Evolutionary conservation across 2,888 invertebrate genomes (phyloP).

Genomic region (Pandemis heparana): DNA sequence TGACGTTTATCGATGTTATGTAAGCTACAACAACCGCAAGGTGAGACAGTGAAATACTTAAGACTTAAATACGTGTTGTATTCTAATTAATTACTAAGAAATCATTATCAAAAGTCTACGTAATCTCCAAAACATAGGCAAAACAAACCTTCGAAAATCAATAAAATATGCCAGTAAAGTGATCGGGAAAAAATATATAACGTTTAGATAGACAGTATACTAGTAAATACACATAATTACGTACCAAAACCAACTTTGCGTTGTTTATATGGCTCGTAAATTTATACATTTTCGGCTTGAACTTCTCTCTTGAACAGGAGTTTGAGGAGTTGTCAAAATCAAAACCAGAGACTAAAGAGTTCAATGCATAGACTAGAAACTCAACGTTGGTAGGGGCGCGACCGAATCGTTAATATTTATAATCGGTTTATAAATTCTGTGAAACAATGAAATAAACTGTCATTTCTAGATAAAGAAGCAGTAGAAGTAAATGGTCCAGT

Average conservation of each 20-base stretch:
- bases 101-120: constrained; percentile 25
- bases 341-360: constrained; percentile 66
- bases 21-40: constrained; percentile 74
- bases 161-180: constrained; percentile 18
- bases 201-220: not conserved
- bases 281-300: constrained; percentile 82
- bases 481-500: too few species aligned
- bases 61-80: constrained; percentile 5
- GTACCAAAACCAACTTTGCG: constrained; percentile 76
- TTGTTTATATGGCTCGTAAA: constrained; percentile 76
- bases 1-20: constrained; percentile 79
- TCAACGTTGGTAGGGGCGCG: not conserved
- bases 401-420: not conserved
- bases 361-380: constrained; percentile 47
- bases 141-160: constrained; percentile 24
- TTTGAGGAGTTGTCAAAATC: constrained; percentile 72
- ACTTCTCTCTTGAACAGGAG: constrained; percentile 66
- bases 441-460: not conserved
- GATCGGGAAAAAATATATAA: not conserved
- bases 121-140: constrained; percentile 53
- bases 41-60: constrained; percentile 51
- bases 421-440: not conserved
- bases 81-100: constrained; percentile 1
- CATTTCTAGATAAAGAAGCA: not conserved
- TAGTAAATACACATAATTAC: constrained; percentile 49